Conservation (phyloP, 2,888 invertebrate species). For the Cheilosia scutellata region DNA sequence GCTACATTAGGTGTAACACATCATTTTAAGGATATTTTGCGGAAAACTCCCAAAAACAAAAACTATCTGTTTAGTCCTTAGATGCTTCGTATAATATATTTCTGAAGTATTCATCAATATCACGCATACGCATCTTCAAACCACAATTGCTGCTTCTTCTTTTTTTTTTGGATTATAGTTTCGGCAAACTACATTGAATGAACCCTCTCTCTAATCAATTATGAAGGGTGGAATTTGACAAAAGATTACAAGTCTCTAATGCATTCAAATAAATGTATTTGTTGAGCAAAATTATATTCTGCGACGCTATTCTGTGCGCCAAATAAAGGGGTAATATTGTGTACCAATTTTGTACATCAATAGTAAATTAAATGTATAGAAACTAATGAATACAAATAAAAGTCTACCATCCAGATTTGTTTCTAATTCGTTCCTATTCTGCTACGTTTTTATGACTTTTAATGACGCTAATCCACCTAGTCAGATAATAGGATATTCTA, state of each 20-base stretch:
- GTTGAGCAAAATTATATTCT: constrained; percentile 16
- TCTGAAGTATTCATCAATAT: constrained; percentile 20
- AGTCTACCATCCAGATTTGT: constrained; percentile 13
- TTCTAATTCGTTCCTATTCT: constrained; percentile 21
- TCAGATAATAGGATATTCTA: constrained; percentile 31
- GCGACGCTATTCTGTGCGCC: not conserved
- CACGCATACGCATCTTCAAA: constrained; percentile 7
- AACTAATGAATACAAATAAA: constrained; percentile 15
- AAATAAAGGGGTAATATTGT: not conserved
- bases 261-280: constrained; percentile 41
- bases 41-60: not conserved
- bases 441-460: constrained; percentile 31
- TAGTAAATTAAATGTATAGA: constrained; percentile 32
- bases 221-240: constrained; percentile 38
- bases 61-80: constrained; percentile 2
- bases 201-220: constrained; percentile 26
- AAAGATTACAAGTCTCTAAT: constrained; percentile 34
- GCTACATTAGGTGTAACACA: not conserved
- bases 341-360: constrained; percentile 7
- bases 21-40: not conserved
- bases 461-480: constrained; percentile 26
- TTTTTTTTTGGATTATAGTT: not conserved
- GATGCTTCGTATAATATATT: constrained; percentile 14
- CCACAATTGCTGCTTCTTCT: not conserved
- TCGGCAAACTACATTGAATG: constrained; percentile 11